Conservation (phyloP, 2,797 vertebrate species). For the Tolypeutes matacus region DNA sequence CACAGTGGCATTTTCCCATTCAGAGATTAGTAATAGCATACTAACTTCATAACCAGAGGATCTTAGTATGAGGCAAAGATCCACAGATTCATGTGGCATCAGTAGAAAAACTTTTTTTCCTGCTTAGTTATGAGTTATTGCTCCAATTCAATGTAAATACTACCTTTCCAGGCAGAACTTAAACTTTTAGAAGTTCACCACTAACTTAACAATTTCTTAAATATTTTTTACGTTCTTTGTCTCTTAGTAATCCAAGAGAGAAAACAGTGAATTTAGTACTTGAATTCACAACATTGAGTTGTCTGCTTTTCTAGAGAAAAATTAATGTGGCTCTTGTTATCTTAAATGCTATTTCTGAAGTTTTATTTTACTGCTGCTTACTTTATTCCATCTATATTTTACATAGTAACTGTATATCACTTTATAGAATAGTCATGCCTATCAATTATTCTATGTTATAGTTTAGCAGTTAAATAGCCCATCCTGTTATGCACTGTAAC, state of each 20-base stretch:
- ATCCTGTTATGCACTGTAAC: background rate
- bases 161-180: constrained; percentile 17
- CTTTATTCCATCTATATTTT: constrained; percentile 2
- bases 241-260: background rate
- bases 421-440: background rate
- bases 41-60: background rate
- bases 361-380: background rate
- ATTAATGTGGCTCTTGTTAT: background rate
- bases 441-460: background rate
- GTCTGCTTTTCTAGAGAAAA: constrained; percentile 35
- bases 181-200: background rate
- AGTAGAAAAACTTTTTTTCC: background rate
- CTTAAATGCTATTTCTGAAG: constrained; percentile 26
- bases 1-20: constrained; percentile 25
- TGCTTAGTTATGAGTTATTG: background rate
- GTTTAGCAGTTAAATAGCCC: background rate
- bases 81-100: background rate
- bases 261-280: constrained; percentile 20
- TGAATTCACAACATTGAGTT: constrained; percentile 46
- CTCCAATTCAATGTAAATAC: background rate
- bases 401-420: background rate
- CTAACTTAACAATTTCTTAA: constrained; percentile 44
- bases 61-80: background rate
- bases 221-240: constrained; percentile 18
- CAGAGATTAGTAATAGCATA: constrained; percentile 7